Evolutionary conservation across 2,797 vertebrate genomes (phyloP).

Genomic region (Hephaestus fuliginosus): DNA sequence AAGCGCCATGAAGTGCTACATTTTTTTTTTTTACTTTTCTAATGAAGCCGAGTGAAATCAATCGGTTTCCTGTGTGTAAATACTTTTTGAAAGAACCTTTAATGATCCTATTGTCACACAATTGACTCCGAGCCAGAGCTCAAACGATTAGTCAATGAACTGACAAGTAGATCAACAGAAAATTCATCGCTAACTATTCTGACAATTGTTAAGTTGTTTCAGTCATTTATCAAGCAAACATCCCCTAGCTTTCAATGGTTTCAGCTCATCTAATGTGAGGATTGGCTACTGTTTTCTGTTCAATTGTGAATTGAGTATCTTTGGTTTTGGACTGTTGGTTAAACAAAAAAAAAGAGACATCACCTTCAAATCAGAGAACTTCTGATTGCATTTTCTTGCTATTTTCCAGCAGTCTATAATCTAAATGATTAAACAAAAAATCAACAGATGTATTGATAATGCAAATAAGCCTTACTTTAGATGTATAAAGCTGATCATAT

Average conservation of each 20-base stretch:
- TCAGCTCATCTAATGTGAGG: too few relatives aligned
- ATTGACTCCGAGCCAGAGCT: background rate
- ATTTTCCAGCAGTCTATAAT: background rate
- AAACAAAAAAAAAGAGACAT: background rate
- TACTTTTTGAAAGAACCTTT: background rate
- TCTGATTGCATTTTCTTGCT: background rate
- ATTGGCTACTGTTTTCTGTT: too few relatives aligned
- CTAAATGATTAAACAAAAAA: background rate
- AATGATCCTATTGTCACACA: background rate
- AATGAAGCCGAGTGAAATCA: background rate
- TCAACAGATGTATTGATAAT: background rate
- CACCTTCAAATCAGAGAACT: background rate
- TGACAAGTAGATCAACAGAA: background rate
- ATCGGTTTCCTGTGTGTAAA: background rate
- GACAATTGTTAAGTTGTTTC: background rate
- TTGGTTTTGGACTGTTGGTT: too few relatives aligned
- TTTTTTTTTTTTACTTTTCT: background rate
- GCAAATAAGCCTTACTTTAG: background rate
- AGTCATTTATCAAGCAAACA: too few relatives aligned
- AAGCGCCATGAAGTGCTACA: background rate
- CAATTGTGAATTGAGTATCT: too few relatives aligned
- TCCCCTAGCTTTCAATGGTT: too few relatives aligned
- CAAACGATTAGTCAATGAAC: background rate
- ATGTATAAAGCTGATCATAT: background rate
- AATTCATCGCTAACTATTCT: background rate